Conservation (phyloP, 1,140 invertebrate genomes). For the Drosophila repleta region DNA sequence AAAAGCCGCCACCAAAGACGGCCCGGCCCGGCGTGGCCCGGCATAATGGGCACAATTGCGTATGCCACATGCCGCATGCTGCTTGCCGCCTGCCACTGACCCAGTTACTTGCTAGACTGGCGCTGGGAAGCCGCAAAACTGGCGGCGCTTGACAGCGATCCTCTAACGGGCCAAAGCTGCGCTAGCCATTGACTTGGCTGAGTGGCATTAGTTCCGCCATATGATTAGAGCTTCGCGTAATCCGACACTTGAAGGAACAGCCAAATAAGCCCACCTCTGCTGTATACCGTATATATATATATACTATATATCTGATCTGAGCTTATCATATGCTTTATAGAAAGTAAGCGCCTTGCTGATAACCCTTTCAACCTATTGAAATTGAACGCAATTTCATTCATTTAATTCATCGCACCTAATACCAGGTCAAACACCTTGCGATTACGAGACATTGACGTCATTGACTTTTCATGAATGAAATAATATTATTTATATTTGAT, state of each 20-base stretch:
- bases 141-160: constrained; percentile 66
- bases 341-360: neutral
- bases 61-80: constrained; percentile 38
- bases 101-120: constrained; percentile 64
- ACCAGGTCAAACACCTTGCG: neutral
- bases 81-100: constrained; percentile 64
- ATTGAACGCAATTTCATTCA: neutral
- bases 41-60: constrained; percentile 47
- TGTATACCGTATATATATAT: neutral
- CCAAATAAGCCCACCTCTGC: neutral
- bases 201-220: constrained; percentile 71
- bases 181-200: constrained; percentile 42
- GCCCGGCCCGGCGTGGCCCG: neutral
- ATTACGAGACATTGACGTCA: neutral
- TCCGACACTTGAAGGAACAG: constrained; percentile 36
- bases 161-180: constrained; percentile 35
- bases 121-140: constrained; percentile 55
- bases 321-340: neutral
- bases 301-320: no score
- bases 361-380: neutral
- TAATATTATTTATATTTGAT: neutral
- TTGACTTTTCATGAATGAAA: constrained; percentile 1
- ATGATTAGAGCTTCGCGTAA: constrained; percentile 76
- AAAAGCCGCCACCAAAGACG: constrained; percentile 58
- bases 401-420: constrained; percentile 1